Conservation (phyloP, 2,113 vertebrate species). For the Anguilla rostrata region DNA sequence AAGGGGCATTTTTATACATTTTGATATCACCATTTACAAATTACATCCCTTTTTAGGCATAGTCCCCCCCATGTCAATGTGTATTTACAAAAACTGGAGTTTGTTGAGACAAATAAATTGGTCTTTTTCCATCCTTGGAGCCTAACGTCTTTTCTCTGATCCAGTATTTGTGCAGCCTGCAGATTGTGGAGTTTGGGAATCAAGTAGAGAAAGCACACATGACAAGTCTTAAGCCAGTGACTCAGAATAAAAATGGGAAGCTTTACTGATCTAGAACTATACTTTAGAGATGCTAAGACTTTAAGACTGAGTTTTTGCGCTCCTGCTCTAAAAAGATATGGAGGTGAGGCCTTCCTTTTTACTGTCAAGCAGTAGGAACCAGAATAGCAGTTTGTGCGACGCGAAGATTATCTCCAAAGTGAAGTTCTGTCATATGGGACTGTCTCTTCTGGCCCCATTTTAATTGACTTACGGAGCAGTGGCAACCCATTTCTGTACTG, state of each 20-base stretch:
- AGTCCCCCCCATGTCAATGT: no score
- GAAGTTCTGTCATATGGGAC: constrained; percentile 1
- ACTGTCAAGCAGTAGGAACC: constrained; percentile 19
- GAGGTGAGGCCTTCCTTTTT: constrained; percentile 22
- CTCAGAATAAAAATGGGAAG: constrained; percentile 55
- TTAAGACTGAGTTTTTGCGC: constrained; percentile 33
- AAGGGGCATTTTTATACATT: no score
- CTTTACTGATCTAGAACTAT: constrained; percentile 42
- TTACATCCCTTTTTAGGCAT: no score
- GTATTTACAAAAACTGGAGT: constrained; percentile 10
- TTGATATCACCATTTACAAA: no score
- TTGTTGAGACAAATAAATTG: constrained; percentile 29
- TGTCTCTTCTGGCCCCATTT: constrained; percentile 21
- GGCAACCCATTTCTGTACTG: constrained; percentile 28
- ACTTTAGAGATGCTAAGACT: constrained; percentile 43
- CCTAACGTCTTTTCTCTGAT: constrained; percentile 49
- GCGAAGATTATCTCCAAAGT: constrained; percentile 11
- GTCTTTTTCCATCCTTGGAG: constrained; percentile 42
- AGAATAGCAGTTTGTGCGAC: neutral
- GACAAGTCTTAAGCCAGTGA: constrained; percentile 57
- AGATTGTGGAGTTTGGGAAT: constrained; percentile 38
- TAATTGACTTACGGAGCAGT: constrained; percentile 35
- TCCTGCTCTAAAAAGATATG: constrained; percentile 48
- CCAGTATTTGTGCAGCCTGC: constrained; percentile 39
- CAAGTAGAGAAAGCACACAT: constrained; percentile 44